Percentiles rank a stretch among this genome's conserved stretches.
Evolutionary conservation across 2,797 vertebrate genomes (phyloP).

Genomic region (Gila robusta): DNA sequence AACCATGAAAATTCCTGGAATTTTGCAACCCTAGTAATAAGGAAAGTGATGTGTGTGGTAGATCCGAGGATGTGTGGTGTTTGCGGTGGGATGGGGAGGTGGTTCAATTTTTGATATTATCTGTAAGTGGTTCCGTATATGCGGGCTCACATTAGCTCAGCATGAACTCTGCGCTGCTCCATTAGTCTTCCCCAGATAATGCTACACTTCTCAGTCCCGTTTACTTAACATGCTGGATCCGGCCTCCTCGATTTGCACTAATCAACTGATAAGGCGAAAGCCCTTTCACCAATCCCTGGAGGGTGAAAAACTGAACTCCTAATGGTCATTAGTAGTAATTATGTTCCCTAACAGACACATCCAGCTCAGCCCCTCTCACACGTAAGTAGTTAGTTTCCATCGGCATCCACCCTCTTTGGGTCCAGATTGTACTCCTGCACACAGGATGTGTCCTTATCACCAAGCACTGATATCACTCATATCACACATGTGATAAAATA

Average conservation of each 20-base stretch:
- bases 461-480: slow-evolving; percentile 32
- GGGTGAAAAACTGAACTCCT: slow-evolving; percentile 82
- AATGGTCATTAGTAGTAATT: slow-evolving; percentile 87
- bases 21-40: too few relatives aligned
- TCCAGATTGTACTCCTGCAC: slow-evolving; percentile 56
- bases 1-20: too few relatives aligned
- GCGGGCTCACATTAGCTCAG: slow-evolving; percentile 68
- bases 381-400: slow-evolving; percentile 48
- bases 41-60: neutral
- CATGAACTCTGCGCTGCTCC: slow-evolving; percentile 73
- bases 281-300: slow-evolving; percentile 76
- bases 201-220: slow-evolving; percentile 74
- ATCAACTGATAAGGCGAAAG: slow-evolving; percentile 84
- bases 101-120: slow-evolving; percentile 42
- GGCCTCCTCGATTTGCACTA: slow-evolving; percentile 81
- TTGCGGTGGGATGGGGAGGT: neutral
- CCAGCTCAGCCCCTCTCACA: slow-evolving; percentile 65
- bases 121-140: slow-evolving; percentile 52
- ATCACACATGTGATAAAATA: slow-evolving; percentile 56
- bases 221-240: slow-evolving; percentile 84
- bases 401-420: slow-evolving; percentile 28
- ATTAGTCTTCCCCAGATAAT: slow-evolving; percentile 77
- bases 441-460: slow-evolving; percentile 46
- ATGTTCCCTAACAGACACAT: slow-evolving; percentile 77
- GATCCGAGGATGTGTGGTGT: slow-evolving; percentile 2